Evolutionary conservation across 2,797 vertebrate genomes (phyloP).

Genomic region (Garrulus glandarius): DNA sequence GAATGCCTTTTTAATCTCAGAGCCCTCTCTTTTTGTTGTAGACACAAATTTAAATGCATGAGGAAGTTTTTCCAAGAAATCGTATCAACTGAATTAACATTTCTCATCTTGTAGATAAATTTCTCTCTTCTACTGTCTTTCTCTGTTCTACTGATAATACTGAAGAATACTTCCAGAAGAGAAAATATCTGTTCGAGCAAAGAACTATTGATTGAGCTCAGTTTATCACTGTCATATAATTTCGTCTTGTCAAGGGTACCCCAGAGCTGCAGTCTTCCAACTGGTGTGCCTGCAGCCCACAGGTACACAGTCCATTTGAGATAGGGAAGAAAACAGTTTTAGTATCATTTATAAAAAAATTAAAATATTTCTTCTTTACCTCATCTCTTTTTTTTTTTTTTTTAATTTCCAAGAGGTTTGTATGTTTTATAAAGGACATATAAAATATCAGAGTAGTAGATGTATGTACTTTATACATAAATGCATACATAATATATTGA

Average conservation of each 20-base stretch:
- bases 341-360: background rate
- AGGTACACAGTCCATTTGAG: fast-evolving
- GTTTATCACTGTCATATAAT: background rate
- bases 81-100: background rate
- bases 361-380: background rate
- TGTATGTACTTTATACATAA: background rate
- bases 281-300: fast-evolving
- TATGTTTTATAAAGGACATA: background rate
- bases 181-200: background rate
- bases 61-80: background rate
- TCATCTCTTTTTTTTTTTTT: background rate
- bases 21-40: background rate
- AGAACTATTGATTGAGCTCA: background rate
- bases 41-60: background rate
- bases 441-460: background rate
- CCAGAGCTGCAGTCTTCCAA: background rate
- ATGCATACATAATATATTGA: background rate
- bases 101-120: background rate
- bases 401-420: background rate
- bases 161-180: background rate
- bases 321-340: background rate
- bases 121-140: background rate
- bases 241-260: background rate
- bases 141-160: background rate
- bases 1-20: background rate